phyloP scores from a whole-genome alignment of 1,140 invertebrate genomes.

The Meteorus sp. region DNA sequence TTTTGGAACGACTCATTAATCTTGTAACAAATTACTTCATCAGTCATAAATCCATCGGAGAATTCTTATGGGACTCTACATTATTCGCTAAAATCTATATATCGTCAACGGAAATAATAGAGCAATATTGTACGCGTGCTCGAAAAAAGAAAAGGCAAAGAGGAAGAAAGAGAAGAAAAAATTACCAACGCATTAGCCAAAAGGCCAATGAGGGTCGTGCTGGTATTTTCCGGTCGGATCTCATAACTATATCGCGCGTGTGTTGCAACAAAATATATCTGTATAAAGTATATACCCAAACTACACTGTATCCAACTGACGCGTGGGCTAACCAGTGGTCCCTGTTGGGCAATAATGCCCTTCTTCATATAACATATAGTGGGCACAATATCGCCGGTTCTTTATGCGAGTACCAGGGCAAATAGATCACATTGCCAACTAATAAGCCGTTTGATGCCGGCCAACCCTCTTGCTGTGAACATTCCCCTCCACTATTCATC shows the following conservation, averaged over 20 bases:
- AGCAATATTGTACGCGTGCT: constrained; percentile 45
- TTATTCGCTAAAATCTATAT: no score
- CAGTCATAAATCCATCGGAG: not conserved
- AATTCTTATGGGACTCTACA: not conserved
- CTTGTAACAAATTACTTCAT: no score
- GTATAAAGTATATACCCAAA: constrained; percentile 11
- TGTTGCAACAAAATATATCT: constrained; percentile 23
- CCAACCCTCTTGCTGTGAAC: constrained; percentile 18
- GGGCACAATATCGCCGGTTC: constrained; percentile 53
- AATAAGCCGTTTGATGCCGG: constrained; percentile 42
- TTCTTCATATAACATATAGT: constrained; percentile 53
- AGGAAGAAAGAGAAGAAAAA: constrained; percentile 46
- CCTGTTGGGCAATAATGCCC: constrained; percentile 56
- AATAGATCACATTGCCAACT: constrained; percentile 56
- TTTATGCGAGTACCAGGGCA: constrained; percentile 55
- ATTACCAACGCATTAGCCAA: constrained; percentile 42
- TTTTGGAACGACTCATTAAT: no score
- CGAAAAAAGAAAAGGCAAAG: no score
- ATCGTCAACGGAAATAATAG: constrained; percentile 39
- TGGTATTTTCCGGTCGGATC: constrained; percentile 10
- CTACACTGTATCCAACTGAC: constrained; percentile 21
- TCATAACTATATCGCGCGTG: constrained; percentile 18
- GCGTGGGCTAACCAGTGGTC: constrained; percentile 45
- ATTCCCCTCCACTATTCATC: constrained; percentile 15
- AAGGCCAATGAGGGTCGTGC: constrained; percentile 29